These are phyloP conservation scores for Camelus bactrianus DNA, from an alignment of 2,113 vertebrate species.

Conservation along the genomic window DNA sequence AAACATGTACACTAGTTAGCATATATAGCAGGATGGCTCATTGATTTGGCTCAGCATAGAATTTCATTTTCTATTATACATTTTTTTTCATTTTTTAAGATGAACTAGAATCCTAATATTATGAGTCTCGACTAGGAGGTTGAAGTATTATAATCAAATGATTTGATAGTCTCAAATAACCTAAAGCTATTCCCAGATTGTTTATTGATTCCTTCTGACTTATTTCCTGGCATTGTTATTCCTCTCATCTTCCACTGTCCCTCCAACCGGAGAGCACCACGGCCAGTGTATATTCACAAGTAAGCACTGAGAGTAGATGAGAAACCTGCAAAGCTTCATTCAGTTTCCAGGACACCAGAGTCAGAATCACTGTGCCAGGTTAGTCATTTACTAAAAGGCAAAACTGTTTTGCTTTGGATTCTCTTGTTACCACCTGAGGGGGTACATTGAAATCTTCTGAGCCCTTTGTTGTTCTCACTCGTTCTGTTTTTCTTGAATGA, in stretches of 20 bases:
- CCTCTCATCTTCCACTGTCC: background rate
- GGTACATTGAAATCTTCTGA: background rate
- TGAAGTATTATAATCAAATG: conserved; percentile 45
- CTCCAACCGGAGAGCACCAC: background rate
- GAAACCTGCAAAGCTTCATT: background rate
- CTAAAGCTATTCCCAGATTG: conserved; percentile 30
- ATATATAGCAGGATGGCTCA: background rate
- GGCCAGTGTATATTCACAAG: background rate
- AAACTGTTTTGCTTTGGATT: conserved; percentile 1
- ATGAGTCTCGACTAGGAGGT: background rate
- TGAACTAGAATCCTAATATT: conserved; percentile 31
- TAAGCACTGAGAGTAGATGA: background rate
- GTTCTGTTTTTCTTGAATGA: conserved; percentile 43
- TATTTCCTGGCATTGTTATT: conserved; percentile 45
- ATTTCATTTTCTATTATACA: background rate
- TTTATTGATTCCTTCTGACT: conserved; percentile 35
- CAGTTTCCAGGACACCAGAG: background rate
- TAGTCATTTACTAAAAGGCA: conserved; percentile 41
- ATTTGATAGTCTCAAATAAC: conserved; percentile 24
- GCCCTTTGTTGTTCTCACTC: conserved; percentile 29
- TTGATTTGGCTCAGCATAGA: background rate
- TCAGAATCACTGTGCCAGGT: background rate
- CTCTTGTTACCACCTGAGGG: conserved; percentile 20
- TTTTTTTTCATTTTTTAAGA: background rate
- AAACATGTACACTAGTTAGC: background rate